A percentile compares a stretch with the other conserved stretches of the same genome.
These are phyloP conservation scores for Lethenteron reissneri DNA, from an alignment of 2,113 vertebrate genomes.

Conservation along the genomic window DNA sequence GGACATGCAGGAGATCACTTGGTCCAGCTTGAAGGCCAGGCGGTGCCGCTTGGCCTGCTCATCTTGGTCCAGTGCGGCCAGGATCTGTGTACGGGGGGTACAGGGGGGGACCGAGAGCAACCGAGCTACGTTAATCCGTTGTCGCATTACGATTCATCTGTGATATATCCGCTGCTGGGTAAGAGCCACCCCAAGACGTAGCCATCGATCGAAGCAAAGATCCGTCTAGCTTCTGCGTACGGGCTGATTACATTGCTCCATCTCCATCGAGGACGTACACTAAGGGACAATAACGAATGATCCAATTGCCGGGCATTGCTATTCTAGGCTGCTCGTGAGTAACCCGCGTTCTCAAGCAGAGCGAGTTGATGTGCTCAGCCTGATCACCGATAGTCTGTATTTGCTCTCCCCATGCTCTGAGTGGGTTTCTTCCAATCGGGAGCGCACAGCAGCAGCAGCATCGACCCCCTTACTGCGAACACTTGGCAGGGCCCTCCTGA, in stretches of 20 bases:
- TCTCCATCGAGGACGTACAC: neutral
- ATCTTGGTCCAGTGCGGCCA: conserved; percentile 62
- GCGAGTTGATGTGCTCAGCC: too few relatives aligned
- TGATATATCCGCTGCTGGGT: neutral
- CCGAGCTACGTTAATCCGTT: neutral
- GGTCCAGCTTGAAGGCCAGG: conserved; percentile 79
- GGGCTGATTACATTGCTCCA: neutral
- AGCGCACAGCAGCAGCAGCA: neutral
- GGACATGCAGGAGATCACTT: conserved; percentile 79
- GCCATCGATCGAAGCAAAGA: neutral
- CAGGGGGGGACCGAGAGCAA: neutral
- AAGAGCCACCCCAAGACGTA: neutral
- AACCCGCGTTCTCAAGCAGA: too few relatives aligned
- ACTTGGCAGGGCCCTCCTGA: too few relatives aligned
- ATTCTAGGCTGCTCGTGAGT: too few relatives aligned
- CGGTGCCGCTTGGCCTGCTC: conserved; percentile 75
- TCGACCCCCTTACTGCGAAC: neutral
- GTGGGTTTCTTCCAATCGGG: neutral
- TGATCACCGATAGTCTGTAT: too few relatives aligned
- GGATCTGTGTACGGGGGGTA: conserved; percentile 33
- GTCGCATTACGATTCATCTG: neutral
- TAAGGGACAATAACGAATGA: too few relatives aligned
- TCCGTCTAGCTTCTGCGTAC: neutral
- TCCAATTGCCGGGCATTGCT: too few relatives aligned
- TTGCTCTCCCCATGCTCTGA: neutral